Percentiles rank a stretch among this genome's conserved stretches.
Evolutionary conservation across 2,888 invertebrate species (phyloP).

Genomic region (Leptogaster cylindrica): DNA sequence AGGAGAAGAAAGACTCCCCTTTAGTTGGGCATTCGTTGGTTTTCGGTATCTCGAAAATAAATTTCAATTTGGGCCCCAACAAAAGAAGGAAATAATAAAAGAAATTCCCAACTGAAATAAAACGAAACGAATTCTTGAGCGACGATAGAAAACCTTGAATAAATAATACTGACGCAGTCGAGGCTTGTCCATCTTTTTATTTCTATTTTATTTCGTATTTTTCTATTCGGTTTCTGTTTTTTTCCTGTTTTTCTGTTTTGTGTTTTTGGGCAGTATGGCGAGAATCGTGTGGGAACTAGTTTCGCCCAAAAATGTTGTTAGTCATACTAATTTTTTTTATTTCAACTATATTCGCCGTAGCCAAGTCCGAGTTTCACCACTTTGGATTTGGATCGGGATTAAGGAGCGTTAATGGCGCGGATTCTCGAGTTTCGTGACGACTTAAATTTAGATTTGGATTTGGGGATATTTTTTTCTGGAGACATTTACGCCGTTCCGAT

Average conservation of each 20-base stretch:
- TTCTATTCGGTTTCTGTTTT: background rate
- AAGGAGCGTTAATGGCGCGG: slow-evolving; percentile 15
- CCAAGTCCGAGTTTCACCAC: background rate
- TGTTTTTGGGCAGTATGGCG: background rate
- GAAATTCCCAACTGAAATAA: slow-evolving; percentile 14
- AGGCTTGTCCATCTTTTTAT: background rate
- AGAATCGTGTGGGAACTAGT: slow-evolving; percentile 34
- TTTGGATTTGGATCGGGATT: no score
- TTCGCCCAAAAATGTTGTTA: slow-evolving; percentile 18
- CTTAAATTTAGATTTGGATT: slow-evolving; percentile 11
- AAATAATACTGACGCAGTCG: slow-evolving; percentile 5
- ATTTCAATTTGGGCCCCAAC: background rate
- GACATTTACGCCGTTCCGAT: background rate
- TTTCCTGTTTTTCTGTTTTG: background rate
- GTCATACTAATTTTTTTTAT: slow-evolving; percentile 23
- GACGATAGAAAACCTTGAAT: slow-evolving; percentile 31
- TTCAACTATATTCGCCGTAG: background rate
- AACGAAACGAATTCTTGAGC: background rate
- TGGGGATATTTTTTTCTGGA: slow-evolving; percentile 6
- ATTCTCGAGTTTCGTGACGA: slow-evolving; percentile 18
- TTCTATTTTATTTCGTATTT: background rate
- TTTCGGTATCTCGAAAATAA: slow-evolving; percentile 2
- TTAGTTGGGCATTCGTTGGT: no score
- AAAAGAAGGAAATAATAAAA: slow-evolving; percentile 1
- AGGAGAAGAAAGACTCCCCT: no score